Evolutionary conservation across 2,888 invertebrate genomes (phyloP).

Genomic region (Rambutsinella grinnellia): DNA sequence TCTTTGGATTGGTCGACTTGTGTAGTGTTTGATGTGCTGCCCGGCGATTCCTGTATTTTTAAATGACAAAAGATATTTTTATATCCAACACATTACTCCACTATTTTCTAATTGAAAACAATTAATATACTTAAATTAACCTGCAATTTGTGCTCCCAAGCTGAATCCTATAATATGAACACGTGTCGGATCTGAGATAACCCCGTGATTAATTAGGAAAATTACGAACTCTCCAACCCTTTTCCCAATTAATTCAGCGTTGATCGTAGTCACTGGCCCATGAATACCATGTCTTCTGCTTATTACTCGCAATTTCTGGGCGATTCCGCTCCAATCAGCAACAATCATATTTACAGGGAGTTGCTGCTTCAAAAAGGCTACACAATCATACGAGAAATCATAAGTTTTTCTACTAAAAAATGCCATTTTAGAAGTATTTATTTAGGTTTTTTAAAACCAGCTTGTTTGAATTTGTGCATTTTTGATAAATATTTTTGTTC

Average conservation of each 20-base stretch:
- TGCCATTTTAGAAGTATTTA: too few species aligned
- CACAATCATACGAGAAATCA: too few species aligned
- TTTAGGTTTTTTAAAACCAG: too few species aligned
- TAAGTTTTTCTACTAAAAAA: too few species aligned
- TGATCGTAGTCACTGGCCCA: slow-evolving; percentile 47
- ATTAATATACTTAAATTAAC: too few species aligned
- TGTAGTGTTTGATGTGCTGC: slow-evolving; percentile 54
- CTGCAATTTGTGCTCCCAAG: slow-evolving; percentile 55
- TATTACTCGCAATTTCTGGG: slow-evolving; percentile 32
- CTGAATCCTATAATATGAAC: slow-evolving; percentile 58
- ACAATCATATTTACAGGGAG: slow-evolving; percentile 55
- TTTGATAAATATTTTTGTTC: neutral
- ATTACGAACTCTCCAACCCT: slow-evolving; percentile 44
- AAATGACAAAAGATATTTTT: too few species aligned
- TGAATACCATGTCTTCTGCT: slow-evolving; percentile 35
- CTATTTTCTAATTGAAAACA: too few species aligned
- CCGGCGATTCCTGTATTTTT: slow-evolving; percentile 47
- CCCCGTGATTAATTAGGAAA: slow-evolving; percentile 58
- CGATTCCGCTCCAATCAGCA: slow-evolving; percentile 56
- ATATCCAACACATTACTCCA: too few species aligned
- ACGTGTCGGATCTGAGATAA: slow-evolving; percentile 53
- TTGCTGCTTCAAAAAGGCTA: slow-evolving; percentile 55
- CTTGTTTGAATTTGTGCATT: neutral
- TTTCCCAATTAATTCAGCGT: slow-evolving; percentile 56
- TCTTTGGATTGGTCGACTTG: slow-evolving; percentile 55